Evolutionary conservation across 2,888 invertebrate species (phyloP), one percentile per base, ranked within the genome.

Genomic region (Desoria tigrina): DNA sequence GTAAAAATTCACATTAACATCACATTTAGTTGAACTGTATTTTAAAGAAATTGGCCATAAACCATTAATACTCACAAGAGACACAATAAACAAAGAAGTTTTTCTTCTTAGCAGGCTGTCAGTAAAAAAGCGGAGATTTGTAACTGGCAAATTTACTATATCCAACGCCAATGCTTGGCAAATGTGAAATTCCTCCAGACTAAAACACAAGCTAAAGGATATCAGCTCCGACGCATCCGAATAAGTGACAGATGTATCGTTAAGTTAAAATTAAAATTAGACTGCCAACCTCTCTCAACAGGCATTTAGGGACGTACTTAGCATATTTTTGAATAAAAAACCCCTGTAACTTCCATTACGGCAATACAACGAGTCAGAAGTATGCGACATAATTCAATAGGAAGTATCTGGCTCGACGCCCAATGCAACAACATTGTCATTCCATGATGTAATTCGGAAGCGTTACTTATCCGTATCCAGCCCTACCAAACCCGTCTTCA

Each of bases 211-310:
- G 4, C 21, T 16, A 45, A 45, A 16, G 16, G 6, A 16, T 16
- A 45, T 18, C 45, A 21, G 45, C 45, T 18, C 4, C 6, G 45
- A 64, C 63, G 64, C 51, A 51, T 51, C 27, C 56, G 56, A 60
- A 55, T 53, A n/a, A 21, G 45, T 45, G 45, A 45, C 45, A 45
- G 45, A 45, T 45, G 45, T n/a, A 45, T 45, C 61, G 67, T 63
- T 57, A 66, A 66, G 71, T 71, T 68, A 58, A 68, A 64, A 59
- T 64, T 64, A 64, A 67, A 71, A 71, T 69, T 68, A 69, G 71
- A 68, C 58, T 68, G 58, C 71, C 68, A 68, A 68, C 71, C 68
- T 68, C 65, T 68, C 66, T 69, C 71, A 66, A 69, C 68, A 66
- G 66, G 67, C 66, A 63, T 68, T 71, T 71, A 63, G 65, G 66